These are phyloP conservation scores for Eristalinus aeneus DNA, from an alignment of 2,888 invertebrate species.

Conservation along the genomic window DNA sequence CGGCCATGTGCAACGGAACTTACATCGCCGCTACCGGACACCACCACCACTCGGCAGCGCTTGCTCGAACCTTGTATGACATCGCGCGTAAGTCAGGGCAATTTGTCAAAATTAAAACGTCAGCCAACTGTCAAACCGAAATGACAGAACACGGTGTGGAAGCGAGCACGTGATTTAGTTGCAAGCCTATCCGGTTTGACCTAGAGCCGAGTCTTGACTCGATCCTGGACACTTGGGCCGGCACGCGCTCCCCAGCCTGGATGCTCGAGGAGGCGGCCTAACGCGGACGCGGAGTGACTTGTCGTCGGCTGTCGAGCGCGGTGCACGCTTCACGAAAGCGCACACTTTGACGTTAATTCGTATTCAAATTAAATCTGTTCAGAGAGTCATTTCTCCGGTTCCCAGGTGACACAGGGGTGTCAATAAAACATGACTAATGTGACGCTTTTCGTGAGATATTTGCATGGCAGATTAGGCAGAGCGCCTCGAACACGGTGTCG, in stretches of 20 bases:
- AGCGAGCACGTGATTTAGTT: not conserved
- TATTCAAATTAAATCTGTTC: conserved; percentile 46
- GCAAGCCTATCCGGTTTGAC: not conserved
- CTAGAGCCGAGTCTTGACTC: not conserved
- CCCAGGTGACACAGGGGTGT: conserved; percentile 18
- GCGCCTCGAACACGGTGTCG: not conserved
- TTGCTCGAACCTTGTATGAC: not conserved
- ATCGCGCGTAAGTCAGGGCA: not conserved
- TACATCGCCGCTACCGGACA: not conserved
- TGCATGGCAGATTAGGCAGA: conserved; percentile 1
- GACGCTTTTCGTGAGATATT: conserved; percentile 7
- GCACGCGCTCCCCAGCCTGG: not conserved
- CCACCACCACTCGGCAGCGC: not conserved
- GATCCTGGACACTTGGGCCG: not conserved
- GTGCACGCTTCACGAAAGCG: not conserved
- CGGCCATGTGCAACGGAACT: conserved; percentile 12
- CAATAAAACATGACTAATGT: conserved; percentile 35
- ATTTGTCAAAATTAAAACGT: conserved; percentile 35
- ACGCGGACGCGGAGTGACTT: not conserved
- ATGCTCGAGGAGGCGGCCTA: not conserved
- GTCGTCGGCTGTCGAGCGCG: not conserved
- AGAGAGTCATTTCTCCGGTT: conserved; percentile 19
- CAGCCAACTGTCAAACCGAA: conserved; percentile 7
- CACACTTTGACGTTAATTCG: not conserved
- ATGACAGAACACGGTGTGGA: not conserved